phyloP scores from a whole-genome alignment of 2,888 invertebrate genomes.

The Pristionchus exspectatus region DNA sequence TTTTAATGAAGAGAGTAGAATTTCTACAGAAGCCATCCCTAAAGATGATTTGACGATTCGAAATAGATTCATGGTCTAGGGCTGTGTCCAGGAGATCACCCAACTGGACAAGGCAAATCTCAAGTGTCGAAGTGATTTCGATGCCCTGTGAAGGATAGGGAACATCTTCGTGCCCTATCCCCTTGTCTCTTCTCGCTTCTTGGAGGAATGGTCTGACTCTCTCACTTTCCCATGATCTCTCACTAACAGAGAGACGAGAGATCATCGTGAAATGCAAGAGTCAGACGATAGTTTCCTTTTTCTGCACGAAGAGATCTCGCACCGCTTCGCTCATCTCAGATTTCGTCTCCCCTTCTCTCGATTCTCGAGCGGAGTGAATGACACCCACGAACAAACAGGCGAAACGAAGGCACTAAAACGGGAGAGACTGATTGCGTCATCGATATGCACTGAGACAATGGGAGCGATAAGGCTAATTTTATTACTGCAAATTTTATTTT shows the following conservation, averaged over 20 bases:
- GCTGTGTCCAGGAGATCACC: neutral
- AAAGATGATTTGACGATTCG: neutral
- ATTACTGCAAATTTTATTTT: neutral
- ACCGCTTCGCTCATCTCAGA: slow-evolving; percentile 13
- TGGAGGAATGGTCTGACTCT: too few species aligned
- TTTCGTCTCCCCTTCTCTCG: neutral
- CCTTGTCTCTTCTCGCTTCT: neutral
- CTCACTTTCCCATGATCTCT: too few species aligned
- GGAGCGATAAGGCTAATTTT: neutral
- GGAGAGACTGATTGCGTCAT: slow-evolving; percentile 22
- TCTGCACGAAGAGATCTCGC: neutral
- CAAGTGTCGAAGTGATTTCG: slow-evolving; percentile 1
- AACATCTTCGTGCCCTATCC: neutral
- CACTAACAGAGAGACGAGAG: too few species aligned
- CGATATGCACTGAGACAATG: neutral
- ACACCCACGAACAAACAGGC: slow-evolving; percentile 19
- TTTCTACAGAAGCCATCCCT: neutral
- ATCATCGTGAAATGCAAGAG: too few species aligned
- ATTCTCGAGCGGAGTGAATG: slow-evolving; percentile 8
- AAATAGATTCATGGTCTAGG: neutral
- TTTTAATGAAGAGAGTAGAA: neutral
- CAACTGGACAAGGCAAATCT: neutral
- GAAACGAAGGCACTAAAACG: neutral
- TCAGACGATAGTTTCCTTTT: neutral
- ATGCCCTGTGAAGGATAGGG: neutral